Conservation (phyloP, 2,797 vertebrate species). For the Acrossocheilus wenchowensis region DNA sequence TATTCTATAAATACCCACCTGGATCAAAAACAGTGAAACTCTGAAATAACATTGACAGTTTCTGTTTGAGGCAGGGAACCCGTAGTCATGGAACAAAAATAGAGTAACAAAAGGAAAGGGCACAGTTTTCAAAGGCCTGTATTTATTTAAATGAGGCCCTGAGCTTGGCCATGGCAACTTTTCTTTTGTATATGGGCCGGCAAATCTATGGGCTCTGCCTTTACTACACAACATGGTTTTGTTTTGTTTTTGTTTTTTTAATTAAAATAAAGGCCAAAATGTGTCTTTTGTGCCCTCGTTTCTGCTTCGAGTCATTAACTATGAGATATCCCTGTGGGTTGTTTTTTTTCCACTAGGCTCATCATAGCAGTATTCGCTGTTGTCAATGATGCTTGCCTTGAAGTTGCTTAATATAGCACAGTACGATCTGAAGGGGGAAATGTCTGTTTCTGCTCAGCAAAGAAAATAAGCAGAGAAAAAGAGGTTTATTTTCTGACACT, state of each 20-base stretch:
- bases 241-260: slow-evolving; percentile 51
- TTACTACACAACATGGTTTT: slow-evolving; percentile 48
- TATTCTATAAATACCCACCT: slow-evolving; percentile 68
- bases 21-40: slow-evolving; percentile 61
- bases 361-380: slow-evolving; percentile 58
- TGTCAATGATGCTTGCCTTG: slow-evolving; percentile 70
- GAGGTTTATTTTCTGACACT: slow-evolving; percentile 22
- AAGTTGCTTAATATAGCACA: slow-evolving; percentile 71
- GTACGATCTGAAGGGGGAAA: slow-evolving; percentile 66
- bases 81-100: slow-evolving; percentile 68
- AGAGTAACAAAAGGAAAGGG: slow-evolving; percentile 65
- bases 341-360: slow-evolving; percentile 59
- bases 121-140: slow-evolving; percentile 42
- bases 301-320: slow-evolving; percentile 53
- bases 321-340: slow-evolving; percentile 55
- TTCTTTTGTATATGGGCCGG: slow-evolving; percentile 59
- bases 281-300: slow-evolving; percentile 57
- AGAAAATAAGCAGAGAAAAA: slow-evolving; percentile 21
- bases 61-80: slow-evolving; percentile 65
- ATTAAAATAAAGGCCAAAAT: slow-evolving; percentile 61
- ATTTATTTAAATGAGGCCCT: slow-evolving; percentile 68
- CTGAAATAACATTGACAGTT: slow-evolving; percentile 66
- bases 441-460: slow-evolving; percentile 59
- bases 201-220: slow-evolving; percentile 58
- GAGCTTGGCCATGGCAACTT: slow-evolving; percentile 58